These are phyloP conservation scores for Ptychadena robeensis DNA, from an alignment of 2,797 vertebrate genomes.

Conservation along the genomic window DNA sequence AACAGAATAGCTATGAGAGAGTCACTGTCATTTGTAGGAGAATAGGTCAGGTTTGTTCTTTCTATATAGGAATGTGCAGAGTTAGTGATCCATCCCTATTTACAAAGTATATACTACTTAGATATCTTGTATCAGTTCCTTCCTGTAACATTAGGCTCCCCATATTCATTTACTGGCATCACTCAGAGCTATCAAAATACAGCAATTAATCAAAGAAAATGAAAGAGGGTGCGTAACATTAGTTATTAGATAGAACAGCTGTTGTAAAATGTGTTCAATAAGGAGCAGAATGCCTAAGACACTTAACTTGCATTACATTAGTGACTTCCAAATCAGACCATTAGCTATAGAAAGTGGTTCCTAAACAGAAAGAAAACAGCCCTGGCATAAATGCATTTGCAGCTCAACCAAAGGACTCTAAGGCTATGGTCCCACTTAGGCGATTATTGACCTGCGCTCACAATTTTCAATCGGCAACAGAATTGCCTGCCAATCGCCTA, in stretches of 20 bases:
- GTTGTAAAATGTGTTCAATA: conserved; percentile 51
- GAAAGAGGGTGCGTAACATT: conserved; percentile 48
- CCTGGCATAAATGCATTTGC: conserved; percentile 12
- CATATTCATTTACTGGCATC: conserved; percentile 48
- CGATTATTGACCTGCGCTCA: too few relatives aligned
- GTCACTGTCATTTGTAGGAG: conserved; percentile 50
- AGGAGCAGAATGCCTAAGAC: conserved; percentile 42
- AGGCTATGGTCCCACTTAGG: too few relatives aligned
- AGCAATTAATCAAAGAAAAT: conserved; percentile 64
- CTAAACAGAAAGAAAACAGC: conserved; percentile 28
- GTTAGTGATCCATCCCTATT: conserved; percentile 50
- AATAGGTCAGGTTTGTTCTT: conserved; percentile 26
- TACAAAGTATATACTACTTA: conserved; percentile 33
- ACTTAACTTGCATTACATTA: conserved; percentile 35
- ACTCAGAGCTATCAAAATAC: conserved; percentile 60
- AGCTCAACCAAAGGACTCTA: background rate
- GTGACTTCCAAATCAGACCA: conserved; percentile 48
- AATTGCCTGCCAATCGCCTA: too few relatives aligned
- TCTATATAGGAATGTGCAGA: conserved; percentile 51
- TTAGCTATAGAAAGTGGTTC: conserved; percentile 44
- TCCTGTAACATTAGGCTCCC: conserved; percentile 66
- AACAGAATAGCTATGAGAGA: background rate
- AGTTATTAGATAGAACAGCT: conserved; percentile 63
- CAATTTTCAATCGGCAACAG: too few relatives aligned
- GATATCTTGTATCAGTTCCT: conserved; percentile 62